These are phyloP conservation scores for Schizotus pectinicornis DNA, from an alignment of 2,888 invertebrate species.

Conservation along the genomic window DNA sequence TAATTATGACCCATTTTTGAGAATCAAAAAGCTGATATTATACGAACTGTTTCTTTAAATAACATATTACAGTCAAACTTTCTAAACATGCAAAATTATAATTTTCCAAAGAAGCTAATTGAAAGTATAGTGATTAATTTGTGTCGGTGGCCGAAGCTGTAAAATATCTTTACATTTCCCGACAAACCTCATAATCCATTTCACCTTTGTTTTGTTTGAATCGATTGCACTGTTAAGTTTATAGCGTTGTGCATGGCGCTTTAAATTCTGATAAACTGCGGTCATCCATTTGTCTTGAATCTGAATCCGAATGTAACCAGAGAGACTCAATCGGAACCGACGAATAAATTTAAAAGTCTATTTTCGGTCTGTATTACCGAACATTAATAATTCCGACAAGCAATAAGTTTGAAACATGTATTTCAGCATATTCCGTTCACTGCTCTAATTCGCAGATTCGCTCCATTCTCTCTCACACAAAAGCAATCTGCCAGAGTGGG, in stretches of 20 bases:
- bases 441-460: conserved; percentile 45
- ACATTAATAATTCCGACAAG: conserved; percentile 54
- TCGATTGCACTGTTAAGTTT: no score
- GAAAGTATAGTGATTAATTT: no score
- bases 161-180: no score
- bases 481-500: conserved; percentile 43
- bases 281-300: conserved; percentile 46
- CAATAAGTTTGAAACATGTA: conserved; percentile 53
- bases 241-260: conserved; percentile 10
- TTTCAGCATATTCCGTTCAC: conserved; percentile 50
- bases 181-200: no score
- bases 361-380: conserved; percentile 53
- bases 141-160: no score
- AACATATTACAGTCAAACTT: no score
- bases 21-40: no score
- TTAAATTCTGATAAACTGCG: conserved; percentile 29
- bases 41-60: no score
- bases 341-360: conserved; percentile 55
- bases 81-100: no score
- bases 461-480: conserved; percentile 37
- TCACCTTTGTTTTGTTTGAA: no score
- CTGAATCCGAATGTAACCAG: conserved; percentile 48
- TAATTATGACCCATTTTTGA: no score
- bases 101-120: no score
- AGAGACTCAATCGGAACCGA: conserved; percentile 49